A percentile compares a stretch with the other conserved stretches of the same genome.
phyloP scores from a whole-genome alignment of 2,113 vertebrate genomes.

The Columba janthina region DNA sequence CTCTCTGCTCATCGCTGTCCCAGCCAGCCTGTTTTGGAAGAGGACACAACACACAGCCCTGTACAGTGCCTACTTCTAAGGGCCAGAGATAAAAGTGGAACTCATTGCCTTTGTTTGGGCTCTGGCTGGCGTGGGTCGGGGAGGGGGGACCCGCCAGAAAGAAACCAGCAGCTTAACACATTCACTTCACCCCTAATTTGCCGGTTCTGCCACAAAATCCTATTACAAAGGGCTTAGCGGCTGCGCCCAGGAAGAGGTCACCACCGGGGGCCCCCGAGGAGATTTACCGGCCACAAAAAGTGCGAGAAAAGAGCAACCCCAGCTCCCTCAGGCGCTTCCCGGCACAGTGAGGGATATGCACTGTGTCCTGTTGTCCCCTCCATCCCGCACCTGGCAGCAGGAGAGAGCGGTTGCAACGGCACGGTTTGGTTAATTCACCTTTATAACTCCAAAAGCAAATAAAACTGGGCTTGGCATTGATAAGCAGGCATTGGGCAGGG shows the following conservation, averaged over 20 bases:
- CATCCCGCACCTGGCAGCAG: background rate
- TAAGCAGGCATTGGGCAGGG: background rate
- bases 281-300: conserved; percentile 55
- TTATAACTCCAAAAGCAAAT: conserved; percentile 22
- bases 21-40: background rate
- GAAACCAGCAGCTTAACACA: conserved; percentile 65
- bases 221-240: conserved; percentile 69
- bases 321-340: background rate
- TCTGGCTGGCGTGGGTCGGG: background rate
- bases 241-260: conserved; percentile 62
- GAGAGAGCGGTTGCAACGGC: background rate
- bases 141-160: conserved; percentile 53
- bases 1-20: background rate
- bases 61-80: background rate
- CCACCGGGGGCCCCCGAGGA: background rate
- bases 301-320: conserved; percentile 68
- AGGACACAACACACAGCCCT: background rate
- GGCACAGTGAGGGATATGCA: background rate
- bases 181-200: conserved; percentile 71
- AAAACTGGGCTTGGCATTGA: background rate
- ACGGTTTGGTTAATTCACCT: conserved; percentile 29
- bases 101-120: conserved; percentile 17
- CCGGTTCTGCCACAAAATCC: conserved; percentile 73
- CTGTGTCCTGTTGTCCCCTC: background rate
- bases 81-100: conserved; percentile 26